Conservation (phyloP, 2,113 vertebrate genomes). For the Propithecus coquereli region DNA sequence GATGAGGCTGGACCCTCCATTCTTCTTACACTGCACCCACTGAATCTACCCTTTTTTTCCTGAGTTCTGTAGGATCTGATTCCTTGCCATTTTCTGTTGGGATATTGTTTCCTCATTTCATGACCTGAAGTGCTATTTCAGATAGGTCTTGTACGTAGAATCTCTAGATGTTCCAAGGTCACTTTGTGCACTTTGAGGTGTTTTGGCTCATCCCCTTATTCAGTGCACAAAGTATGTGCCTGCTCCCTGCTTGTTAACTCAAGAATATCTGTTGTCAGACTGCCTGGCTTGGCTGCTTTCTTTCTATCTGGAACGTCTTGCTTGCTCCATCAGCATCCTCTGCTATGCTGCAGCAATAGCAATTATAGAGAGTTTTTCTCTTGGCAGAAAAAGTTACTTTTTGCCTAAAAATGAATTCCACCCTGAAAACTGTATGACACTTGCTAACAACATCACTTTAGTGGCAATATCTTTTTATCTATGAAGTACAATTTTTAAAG, state of each 20-base stretch:
- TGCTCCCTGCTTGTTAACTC: background rate
- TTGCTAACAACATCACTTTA: background rate
- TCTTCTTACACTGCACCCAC: background rate
- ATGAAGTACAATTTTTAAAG: background rate
- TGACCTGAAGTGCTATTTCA: background rate
- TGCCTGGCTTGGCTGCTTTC: background rate
- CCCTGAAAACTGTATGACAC: background rate
- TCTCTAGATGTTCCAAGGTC: background rate
- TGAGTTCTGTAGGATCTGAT: background rate
- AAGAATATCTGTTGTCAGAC: background rate
- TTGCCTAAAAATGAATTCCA: conserved; percentile 6
- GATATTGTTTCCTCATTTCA: background rate
- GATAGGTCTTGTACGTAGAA: background rate
- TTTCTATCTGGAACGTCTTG: background rate
- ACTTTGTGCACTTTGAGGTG: background rate
- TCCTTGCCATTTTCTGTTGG: background rate
- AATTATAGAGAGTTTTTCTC: background rate
- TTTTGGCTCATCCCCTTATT: background rate
- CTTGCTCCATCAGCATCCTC: background rate
- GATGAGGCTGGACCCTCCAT: background rate
- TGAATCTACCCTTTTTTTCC: background rate
- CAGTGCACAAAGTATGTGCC: background rate
- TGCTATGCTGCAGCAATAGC: background rate
- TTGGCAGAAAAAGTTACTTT: conserved; percentile 2
- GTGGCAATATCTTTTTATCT: background rate